A percentile compares a stretch with the other conserved stretches of the same genome.
phyloP scores from a whole-genome alignment of 2,113 vertebrate species.

The Gulo gulo region DNA sequence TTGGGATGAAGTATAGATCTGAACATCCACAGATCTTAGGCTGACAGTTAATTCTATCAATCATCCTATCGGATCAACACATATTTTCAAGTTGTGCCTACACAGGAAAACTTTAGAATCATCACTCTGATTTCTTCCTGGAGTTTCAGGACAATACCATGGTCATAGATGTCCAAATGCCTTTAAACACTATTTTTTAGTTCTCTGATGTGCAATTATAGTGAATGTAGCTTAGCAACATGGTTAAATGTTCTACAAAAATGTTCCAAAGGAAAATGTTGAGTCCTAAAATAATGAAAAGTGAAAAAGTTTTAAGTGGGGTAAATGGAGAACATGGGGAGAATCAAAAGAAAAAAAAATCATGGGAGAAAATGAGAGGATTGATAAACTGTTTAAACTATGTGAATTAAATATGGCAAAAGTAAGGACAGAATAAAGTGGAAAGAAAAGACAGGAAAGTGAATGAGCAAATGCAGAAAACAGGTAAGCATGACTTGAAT shows the following conservation, averaged over 20 bases:
- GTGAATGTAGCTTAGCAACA: neutral
- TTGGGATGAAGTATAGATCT: neutral
- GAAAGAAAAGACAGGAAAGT: no score
- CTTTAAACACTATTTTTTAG: neutral
- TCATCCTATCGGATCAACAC: accelerated
- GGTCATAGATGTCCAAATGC: neutral
- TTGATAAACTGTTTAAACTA: no score
- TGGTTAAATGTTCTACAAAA: neutral
- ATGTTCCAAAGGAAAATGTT: neutral
- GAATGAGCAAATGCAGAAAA: no score
- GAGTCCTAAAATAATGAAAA: no score
- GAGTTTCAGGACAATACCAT: no score
- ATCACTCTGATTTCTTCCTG: neutral
- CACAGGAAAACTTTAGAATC: neutral
- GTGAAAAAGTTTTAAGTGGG: no score
- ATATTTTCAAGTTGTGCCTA: neutral
- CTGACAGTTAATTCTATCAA: neutral
- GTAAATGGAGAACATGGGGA: no score
- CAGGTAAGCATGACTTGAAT: no score
- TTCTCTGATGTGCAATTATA: neutral
- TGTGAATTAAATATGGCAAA: no score
- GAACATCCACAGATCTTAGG: neutral
- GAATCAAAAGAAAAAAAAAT: no score
- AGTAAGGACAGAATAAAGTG: no score
- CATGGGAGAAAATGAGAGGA: no score